Conservation (phyloP, 1,140 invertebrate genomes). For the Euborellia annulipes region DNA sequence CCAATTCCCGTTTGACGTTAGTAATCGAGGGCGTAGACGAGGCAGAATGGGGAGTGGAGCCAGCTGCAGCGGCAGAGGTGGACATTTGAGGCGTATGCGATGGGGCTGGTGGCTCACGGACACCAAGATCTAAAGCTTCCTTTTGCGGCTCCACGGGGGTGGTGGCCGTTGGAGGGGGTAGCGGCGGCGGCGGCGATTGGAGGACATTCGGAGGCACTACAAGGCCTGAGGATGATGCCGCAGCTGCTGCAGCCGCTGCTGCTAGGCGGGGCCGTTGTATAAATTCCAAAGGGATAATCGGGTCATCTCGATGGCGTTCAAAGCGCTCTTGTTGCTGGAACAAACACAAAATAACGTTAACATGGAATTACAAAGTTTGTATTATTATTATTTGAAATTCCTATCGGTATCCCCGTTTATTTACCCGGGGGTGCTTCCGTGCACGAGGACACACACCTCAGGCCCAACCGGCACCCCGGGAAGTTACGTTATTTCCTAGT, state of each 20-base stretch:
- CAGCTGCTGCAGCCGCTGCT: conserved; percentile 41
- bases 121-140: conserved; percentile 42
- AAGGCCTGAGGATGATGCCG: conserved; percentile 28
- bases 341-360: no score
- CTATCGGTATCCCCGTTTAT: no score
- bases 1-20: conserved; percentile 43
- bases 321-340: no score
- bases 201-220: conserved; percentile 19
- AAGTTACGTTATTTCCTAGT: no score
- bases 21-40: conserved; percentile 21
- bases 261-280: conserved; percentile 53
- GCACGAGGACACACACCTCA: no score
- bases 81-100: no score
- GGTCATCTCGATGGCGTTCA: conserved; percentile 55
- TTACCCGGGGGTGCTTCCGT: no score
- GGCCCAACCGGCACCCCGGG: no score
- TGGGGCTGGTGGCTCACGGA: conserved; percentile 23
- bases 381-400: no score
- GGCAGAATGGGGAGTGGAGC: conserved; percentile 18
- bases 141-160: conserved; percentile 33
- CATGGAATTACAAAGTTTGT: no score
- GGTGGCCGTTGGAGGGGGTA: conserved; percentile 23
- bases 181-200: conserved; percentile 21
- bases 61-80: no score
- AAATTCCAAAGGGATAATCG: conserved; percentile 65